phyloP scores from a whole-genome alignment of 2,888 invertebrate species.

The Phyllotreta cruciferae region DNA sequence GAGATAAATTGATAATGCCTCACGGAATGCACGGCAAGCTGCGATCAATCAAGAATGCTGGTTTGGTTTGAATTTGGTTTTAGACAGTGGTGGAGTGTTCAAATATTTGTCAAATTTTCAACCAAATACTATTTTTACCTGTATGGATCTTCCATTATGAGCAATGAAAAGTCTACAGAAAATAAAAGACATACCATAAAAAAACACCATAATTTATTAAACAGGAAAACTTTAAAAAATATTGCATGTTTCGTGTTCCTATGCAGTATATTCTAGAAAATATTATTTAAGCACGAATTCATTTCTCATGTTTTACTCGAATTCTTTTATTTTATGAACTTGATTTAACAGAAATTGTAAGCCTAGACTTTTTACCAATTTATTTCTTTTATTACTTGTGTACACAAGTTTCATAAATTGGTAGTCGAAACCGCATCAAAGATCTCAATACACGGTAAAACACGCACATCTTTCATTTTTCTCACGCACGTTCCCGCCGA shows the following conservation, averaged over 20 bases:
- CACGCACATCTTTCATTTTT: slow-evolving; percentile 15
- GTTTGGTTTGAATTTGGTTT: slow-evolving; percentile 3
- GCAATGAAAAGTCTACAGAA: too few relatives aligned
- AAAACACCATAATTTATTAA: too few relatives aligned
- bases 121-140: too few relatives aligned
- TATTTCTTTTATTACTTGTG: slow-evolving; percentile 4
- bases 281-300: too few relatives aligned
- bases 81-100: neutral
- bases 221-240: too few relatives aligned
- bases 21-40: slow-evolving; percentile 33
- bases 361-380: slow-evolving; percentile 5
- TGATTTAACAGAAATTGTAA: slow-evolving; percentile 1
- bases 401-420: slow-evolving; percentile 13
- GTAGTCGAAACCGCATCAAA: slow-evolving; percentile 12
- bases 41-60: slow-evolving; percentile 26
- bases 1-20: slow-evolving; percentile 37
- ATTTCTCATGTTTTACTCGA: too few relatives aligned
- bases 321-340: neutral
- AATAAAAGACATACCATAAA: too few relatives aligned
- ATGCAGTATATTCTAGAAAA: too few relatives aligned
- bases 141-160: too few relatives aligned
- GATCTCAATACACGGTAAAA: slow-evolving; percentile 2
- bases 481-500: slow-evolving; percentile 19
- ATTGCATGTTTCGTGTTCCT: too few relatives aligned
- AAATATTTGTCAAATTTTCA: too few relatives aligned